phyloP scores from a whole-genome alignment of 2,113 vertebrate genomes.

The Rhipidura dahli region DNA sequence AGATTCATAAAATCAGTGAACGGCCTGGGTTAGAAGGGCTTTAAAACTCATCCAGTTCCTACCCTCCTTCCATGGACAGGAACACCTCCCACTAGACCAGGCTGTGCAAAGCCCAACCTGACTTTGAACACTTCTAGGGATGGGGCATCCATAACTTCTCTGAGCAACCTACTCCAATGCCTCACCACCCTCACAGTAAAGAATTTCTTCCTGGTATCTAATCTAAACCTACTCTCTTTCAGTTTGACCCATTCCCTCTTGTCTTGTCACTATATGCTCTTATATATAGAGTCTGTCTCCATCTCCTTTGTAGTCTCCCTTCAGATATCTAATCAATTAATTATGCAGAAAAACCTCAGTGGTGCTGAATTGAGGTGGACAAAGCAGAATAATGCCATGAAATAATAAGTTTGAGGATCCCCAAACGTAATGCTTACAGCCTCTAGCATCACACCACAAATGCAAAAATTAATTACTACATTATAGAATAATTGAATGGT shows the following conservation, averaged over 20 bases:
- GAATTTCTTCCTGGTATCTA: not conserved
- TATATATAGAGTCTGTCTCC: not conserved
- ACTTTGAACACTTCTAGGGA: not conserved
- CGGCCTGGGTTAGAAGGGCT: not conserved
- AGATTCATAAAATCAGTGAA: not conserved
- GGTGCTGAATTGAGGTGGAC: not conserved
- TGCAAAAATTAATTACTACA: not conserved
- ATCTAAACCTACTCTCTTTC: not conserved
- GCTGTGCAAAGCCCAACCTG: not conserved
- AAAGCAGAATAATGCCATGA: not conserved
- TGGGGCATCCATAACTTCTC: not conserved
- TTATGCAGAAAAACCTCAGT: not conserved
- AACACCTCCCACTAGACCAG: not conserved
- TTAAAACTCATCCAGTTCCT: not conserved
- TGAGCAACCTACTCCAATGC: not conserved
- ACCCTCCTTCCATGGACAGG: too few species aligned
- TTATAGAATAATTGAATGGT: not conserved
- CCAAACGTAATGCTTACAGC: not conserved
- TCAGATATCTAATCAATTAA: not conserved
- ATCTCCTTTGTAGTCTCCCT: not conserved
- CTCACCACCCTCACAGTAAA: not conserved
- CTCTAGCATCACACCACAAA: not conserved
- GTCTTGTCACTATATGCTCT: not conserved
- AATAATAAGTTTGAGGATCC: not conserved
- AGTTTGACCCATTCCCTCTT: not conserved